Evolutionary conservation across 2,113 vertebrate genomes (phyloP).

Genomic region (Phrynosoma platyrhinos): DNA sequence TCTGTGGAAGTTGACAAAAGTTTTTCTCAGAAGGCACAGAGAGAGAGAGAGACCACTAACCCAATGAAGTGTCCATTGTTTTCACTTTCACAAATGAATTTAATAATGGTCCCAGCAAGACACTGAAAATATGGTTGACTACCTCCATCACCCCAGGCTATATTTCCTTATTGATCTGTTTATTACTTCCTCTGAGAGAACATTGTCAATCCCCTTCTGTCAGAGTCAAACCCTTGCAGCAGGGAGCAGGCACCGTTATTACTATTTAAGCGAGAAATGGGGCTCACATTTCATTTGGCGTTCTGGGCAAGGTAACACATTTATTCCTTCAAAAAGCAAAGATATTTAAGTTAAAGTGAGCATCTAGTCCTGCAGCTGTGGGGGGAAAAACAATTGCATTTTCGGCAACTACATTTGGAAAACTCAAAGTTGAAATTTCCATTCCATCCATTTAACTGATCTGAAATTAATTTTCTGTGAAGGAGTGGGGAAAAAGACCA

Average conservation of each 20-base stretch:
- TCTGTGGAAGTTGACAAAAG: accelerated
- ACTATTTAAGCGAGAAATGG: conserved; percentile 73
- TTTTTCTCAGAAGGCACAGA: background rate
- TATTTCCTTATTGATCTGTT: conserved; percentile 72
- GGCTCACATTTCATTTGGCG: conserved; percentile 59
- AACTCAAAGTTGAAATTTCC: conserved; percentile 18
- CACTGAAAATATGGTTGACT: conserved; percentile 64
- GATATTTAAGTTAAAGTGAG: conserved; percentile 10
- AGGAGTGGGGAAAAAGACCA: too few relatives aligned
- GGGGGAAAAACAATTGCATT: conserved; percentile 20
- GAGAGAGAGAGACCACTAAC: conserved; percentile 39
- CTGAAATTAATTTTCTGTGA: conserved; percentile 31
- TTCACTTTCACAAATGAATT: conserved; percentile 66
- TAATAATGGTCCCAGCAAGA: conserved; percentile 67
- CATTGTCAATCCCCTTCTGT: conserved; percentile 53
- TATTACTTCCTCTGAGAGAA: conserved; percentile 63
- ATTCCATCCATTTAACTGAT: background rate
- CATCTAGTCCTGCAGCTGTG: conserved; percentile 22
- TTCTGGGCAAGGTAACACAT: conserved; percentile 50
- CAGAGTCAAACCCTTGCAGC: conserved; percentile 54
- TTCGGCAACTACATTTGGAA: conserved; percentile 18
- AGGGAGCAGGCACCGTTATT: conserved; percentile 51
- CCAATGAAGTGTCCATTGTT: conserved; percentile 54
- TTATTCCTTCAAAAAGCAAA: conserved; percentile 38
- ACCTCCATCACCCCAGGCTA: conserved; percentile 50